Conservation (phyloP, 2,113 vertebrate species). For the Anolis carolinensis region DNA sequence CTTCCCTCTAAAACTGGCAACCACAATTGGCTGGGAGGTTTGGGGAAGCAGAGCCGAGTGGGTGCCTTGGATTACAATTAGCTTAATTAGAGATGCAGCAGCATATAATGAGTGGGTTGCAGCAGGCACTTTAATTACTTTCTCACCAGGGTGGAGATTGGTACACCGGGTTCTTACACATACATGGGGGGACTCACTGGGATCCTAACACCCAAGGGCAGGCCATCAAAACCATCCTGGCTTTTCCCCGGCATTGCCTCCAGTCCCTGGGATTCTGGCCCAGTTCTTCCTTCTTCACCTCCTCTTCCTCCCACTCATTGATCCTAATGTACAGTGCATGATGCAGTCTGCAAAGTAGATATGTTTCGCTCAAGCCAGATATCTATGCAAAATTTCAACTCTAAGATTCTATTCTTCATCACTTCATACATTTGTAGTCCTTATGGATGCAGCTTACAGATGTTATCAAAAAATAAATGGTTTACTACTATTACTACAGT, state of each 20-base stretch:
- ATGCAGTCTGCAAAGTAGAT: not conserved
- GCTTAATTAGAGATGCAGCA: constrained; percentile 30
- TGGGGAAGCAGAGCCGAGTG: not conserved
- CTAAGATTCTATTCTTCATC: no score
- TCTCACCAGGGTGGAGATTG: not conserved
- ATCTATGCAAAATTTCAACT: not conserved
- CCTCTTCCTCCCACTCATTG: no score
- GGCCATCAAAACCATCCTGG: no score
- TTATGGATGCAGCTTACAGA: not conserved
- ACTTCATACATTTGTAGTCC: not conserved
- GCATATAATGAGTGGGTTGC: constrained; percentile 26
- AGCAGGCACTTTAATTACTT: constrained; percentile 2
- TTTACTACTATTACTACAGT: no score
- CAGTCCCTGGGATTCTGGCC: not conserved
- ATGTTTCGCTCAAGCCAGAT: accelerated
- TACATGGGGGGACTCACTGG: no score
- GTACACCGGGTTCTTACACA: not conserved
- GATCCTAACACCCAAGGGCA: no score
- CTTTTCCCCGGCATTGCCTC: no score
- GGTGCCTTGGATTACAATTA: constrained; percentile 1
- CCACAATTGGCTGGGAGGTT: not conserved
- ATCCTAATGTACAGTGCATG: not conserved
- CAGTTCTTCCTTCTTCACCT: not conserved
- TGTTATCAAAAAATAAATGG: not conserved
- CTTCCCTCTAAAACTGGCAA: not conserved